Conservation (phyloP, 1,140 invertebrate genomes). For the Schlechtendalia chinensis region DNA sequence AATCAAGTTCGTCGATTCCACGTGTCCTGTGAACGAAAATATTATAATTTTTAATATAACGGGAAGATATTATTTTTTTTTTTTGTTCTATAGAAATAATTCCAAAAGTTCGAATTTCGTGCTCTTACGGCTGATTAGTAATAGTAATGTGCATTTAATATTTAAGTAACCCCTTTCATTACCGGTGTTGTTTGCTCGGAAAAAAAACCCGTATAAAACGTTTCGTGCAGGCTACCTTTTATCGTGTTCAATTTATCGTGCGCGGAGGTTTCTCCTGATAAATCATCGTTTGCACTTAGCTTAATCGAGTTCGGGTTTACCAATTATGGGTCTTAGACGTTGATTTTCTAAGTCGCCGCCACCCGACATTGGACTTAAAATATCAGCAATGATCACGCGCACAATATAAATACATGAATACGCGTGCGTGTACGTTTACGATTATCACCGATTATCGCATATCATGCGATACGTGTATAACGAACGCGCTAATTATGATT, state of each 20-base stretch:
- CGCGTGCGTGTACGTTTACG: too few relatives aligned
- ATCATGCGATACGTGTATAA: too few relatives aligned
- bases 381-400: too few relatives aligned
- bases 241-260: neutral
- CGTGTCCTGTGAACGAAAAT: too few relatives aligned
- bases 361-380: too few relatives aligned
- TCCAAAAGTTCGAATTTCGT: neutral
- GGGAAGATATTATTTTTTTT: too few relatives aligned
- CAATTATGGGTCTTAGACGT: neutral
- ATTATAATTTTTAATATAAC: too few relatives aligned
- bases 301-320: slow-evolving; percentile 12
- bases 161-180: slow-evolving; percentile 19
- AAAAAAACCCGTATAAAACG: neutral
- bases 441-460: too few relatives aligned
- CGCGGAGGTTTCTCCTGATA: neutral
- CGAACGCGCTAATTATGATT: too few relatives aligned
- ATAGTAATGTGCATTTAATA: slow-evolving; percentile 20
- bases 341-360: neutral
- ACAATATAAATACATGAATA: too few relatives aligned
- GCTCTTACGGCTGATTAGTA: slow-evolving; percentile 2
- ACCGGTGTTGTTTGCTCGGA: neutral
- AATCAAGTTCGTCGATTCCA: too few relatives aligned
- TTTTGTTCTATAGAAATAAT: neutral
- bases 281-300: slow-evolving; percentile 32
- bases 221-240: slow-evolving; percentile 8